Base-by-base conservation (phyloP, 2,888 invertebrate species). In the Yponomeuta evonymella region DNA sequence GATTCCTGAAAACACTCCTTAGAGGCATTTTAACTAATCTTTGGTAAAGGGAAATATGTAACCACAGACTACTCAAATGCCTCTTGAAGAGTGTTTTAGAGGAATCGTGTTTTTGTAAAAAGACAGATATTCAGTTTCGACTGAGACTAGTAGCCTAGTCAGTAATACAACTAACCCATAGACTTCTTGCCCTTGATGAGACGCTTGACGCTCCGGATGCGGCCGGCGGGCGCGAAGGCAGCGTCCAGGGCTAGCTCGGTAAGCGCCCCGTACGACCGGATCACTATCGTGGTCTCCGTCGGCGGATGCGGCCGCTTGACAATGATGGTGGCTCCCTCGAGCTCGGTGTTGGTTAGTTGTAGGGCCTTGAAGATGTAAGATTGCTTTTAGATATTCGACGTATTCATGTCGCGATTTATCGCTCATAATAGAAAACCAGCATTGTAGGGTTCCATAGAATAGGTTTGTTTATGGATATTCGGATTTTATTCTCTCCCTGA, bases 111-210 rank as follows among this genome's bases (percentile, higher is more conserved):
- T 23, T 23, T 23, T 23, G 23, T 23, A 23, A 23, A 23, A 23
- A 23, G 23, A 23, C 23, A 23, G 23, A 23, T 23, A 23, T 23
- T 33, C 33, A 33, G 5, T 33, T 33, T 33, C 2, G 33, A 33
- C 33, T 33, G 33, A 33, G 5, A 33, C 33, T 33, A 33, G 33
- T 1, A 33, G 33, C 33, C 33, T 5, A 43, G 8, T 43, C 43
- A 43, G 43, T 8, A 43, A 6, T 5, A 5, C 43, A 63, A 62
- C 77, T 75, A 76, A 89, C 90, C 76, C 76, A 85, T 85, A 66
- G 83, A 72, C 67, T 87, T 87, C 75, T 82, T 88, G 58, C 87
- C 88, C 72, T 89, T 88, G n/a, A 83, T 76, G 23, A 83, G 71
- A 10, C 81, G 82, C 1, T 82, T 75, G 69, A 90, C 87, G 75